These are phyloP conservation scores for Heliconius ethilla DNA, from an alignment of 2,888 invertebrate species.

Conservation along the genomic window DNA sequence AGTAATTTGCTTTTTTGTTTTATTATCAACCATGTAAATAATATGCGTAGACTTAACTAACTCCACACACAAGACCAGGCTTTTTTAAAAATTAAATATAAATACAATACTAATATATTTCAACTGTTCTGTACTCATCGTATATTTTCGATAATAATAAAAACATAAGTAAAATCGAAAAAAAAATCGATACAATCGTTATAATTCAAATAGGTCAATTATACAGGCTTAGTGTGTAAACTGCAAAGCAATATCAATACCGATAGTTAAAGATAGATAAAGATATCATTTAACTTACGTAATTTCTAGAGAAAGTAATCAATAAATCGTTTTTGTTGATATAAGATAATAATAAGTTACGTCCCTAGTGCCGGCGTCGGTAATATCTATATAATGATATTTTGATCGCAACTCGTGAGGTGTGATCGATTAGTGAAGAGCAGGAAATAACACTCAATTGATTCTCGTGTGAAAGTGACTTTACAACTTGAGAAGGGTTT, in stretches of 20 bases:
- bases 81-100: neutral
- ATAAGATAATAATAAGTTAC: conserved; percentile 23
- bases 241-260: neutral
- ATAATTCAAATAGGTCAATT: neutral
- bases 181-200: neutral
- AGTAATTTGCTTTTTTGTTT: neutral
- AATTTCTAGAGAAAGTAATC: conserved; percentile 20
- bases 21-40: neutral
- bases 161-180: neutral
- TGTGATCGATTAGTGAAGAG: conserved; percentile 49
- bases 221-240: neutral
- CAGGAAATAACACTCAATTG: conserved; percentile 61
- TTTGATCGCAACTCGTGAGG: conserved; percentile 69
- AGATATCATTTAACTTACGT: conserved; percentile 12
- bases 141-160: neutral
- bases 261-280: too few relatives aligned
- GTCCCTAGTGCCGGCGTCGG: conserved; percentile 29
- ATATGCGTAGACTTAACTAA: neutral
- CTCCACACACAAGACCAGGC: neutral
- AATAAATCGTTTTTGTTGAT: conserved; percentile 23
- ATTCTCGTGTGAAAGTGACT: conserved; percentile 57
- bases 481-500: conserved; percentile 22
- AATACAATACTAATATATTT: too few relatives aligned
- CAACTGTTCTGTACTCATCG: neutral
- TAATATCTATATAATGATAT: conserved; percentile 59